A percentile compares a stretch with the other conserved stretches of the same genome.
phyloP scores from a whole-genome alignment of 2,113 vertebrate species.

The Chauna torquata region DNA sequence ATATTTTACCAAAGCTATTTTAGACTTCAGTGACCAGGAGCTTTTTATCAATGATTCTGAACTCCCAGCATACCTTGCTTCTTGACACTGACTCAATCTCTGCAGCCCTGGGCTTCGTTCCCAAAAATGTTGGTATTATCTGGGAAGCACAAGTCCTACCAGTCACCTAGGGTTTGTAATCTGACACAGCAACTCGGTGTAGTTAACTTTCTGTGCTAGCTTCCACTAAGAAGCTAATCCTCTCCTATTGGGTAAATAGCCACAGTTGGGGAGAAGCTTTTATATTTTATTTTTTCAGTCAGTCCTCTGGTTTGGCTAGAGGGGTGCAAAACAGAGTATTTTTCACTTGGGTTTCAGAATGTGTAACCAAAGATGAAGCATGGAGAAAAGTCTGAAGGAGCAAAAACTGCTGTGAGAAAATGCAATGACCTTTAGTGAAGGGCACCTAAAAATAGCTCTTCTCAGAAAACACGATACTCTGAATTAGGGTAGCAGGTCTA shows the following conservation, averaged over 20 bases:
- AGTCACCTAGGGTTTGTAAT: slow-evolving; percentile 15
- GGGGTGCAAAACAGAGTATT: not conserved
- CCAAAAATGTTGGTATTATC: not conserved
- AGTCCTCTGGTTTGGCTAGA: not conserved
- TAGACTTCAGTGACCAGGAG: not conserved
- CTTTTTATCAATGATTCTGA: not conserved
- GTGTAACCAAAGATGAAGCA: not conserved
- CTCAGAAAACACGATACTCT: not conserved
- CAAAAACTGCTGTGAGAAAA: not conserved
- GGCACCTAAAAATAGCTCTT: not conserved
- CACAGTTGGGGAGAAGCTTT: slow-evolving; percentile 1
- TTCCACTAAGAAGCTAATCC: slow-evolving; percentile 1
- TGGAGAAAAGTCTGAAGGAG: not conserved
- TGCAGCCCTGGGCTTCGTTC: not conserved
- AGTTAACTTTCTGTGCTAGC: not conserved
- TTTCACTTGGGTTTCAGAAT: not conserved
- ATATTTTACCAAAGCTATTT: not conserved
- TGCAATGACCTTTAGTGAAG: not conserved
- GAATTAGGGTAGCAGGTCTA: not conserved
- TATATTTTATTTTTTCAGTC: not conserved
- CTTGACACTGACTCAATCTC: not conserved
- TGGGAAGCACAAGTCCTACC: not conserved
- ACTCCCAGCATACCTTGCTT: not conserved
- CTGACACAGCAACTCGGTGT: not conserved
- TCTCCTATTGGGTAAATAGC: slow-evolving; percentile 3